Evolutionary conservation across 2,113 vertebrate genomes (phyloP).

Genomic region (Poeciliopsis occidentalis): DNA sequence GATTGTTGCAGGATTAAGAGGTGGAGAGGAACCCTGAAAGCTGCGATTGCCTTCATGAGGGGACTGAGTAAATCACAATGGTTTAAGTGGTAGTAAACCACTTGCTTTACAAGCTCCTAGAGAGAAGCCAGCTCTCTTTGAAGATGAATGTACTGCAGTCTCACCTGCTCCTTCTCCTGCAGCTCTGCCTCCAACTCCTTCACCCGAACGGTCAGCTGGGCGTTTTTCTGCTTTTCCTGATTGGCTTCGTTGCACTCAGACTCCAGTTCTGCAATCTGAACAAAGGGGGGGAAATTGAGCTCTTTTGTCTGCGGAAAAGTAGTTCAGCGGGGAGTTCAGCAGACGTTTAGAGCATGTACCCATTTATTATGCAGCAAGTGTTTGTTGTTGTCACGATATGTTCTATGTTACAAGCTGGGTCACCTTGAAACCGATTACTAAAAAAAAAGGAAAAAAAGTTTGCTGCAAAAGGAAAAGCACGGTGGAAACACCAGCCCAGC

Average conservation of each 20-base stretch:
- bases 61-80: neutral
- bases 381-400: neutral
- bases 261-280: slow-evolving; percentile 90
- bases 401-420: neutral
- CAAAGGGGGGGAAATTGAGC: neutral
- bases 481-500: slow-evolving; percentile 37
- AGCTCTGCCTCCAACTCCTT: slow-evolving; percentile 90
- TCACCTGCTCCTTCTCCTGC: slow-evolving; percentile 91
- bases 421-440: neutral
- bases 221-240: slow-evolving; percentile 89
- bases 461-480: slow-evolving; percentile 1
- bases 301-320: neutral
- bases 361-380: neutral
- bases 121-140: neutral
- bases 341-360: neutral
- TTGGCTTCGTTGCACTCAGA: slow-evolving; percentile 87
- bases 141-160: neutral
- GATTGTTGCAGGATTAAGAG: neutral
- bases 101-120: neutral
- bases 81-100: neutral
- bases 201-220: slow-evolving; percentile 83
- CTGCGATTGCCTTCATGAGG: neutral
- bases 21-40: neutral
- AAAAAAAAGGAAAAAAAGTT: too few species aligned
- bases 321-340: neutral